Conservation (phyloP, 1,140 invertebrate species). For the Phymorhynchus buccinoides region DNA sequence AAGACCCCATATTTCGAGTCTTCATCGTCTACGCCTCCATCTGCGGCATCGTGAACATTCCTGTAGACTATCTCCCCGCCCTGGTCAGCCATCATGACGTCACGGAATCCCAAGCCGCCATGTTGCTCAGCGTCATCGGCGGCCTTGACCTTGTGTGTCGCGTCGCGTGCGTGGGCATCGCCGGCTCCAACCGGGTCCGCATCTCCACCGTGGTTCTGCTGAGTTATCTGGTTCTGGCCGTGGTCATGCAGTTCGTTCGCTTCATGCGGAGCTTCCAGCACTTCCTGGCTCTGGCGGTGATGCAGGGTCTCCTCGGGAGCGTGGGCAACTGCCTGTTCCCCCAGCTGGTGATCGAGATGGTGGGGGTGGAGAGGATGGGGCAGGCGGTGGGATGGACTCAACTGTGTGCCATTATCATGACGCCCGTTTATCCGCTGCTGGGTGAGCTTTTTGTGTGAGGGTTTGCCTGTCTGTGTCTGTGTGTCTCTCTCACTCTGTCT, state of each 20-base stretch:
- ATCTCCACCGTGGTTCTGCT: background rate
- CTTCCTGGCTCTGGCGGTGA: constrained; percentile 21
- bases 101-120: constrained; percentile 1
- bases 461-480: too few species aligned
- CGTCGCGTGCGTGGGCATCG: background rate
- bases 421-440: constrained; percentile 1
- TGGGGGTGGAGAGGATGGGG: constrained; percentile 10
- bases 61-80: constrained; percentile 21
- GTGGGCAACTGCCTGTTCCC: constrained; percentile 10
- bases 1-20: background rate
- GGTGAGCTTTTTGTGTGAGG: too few species aligned
- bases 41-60: background rate
- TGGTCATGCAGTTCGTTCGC: constrained; percentile 24
- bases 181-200: background rate
- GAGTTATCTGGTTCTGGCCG: background rate
- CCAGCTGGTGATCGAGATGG: constrained; percentile 4
- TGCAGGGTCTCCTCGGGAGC: constrained; percentile 2
- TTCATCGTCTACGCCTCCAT: background rate
- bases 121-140: constrained; percentile 34
- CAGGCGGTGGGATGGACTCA: background rate
- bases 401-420: too few species aligned
- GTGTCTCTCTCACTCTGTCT: too few species aligned
- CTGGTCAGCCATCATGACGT: constrained; percentile 18
- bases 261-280: constrained; percentile 27
- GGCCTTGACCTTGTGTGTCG: constrained; percentile 34